Evolutionary conservation across 2,113 vertebrate genomes (phyloP).

Genomic region (Orcinus orca): DNA sequence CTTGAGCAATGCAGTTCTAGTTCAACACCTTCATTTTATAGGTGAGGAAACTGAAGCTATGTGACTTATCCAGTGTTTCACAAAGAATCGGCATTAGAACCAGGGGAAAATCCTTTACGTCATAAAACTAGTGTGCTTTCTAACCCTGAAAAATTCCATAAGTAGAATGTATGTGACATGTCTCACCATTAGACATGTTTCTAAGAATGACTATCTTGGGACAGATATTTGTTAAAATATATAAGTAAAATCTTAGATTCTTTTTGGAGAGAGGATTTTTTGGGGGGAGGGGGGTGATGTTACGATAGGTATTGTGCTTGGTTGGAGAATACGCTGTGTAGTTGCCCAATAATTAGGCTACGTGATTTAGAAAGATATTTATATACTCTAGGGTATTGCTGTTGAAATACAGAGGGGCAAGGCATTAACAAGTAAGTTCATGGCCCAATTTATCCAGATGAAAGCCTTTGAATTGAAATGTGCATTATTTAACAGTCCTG

Average conservation of each 20-base stretch:
- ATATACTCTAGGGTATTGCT: conserved; percentile 13
- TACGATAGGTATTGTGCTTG: background rate
- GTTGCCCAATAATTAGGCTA: background rate
- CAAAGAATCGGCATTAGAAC: background rate
- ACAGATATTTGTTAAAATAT: background rate
- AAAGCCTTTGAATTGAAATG: conserved; percentile 74
- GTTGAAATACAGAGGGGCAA: conserved; percentile 3
- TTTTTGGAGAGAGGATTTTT: background rate
- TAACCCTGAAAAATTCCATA: background rate
- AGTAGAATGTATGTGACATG: background rate
- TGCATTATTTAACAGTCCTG: conserved; percentile 80
- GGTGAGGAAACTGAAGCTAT: background rate
- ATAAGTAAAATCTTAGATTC: background rate
- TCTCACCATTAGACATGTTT: background rate
- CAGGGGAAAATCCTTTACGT: background rate
- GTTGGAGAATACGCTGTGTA: background rate
- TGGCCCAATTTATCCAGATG: conserved; percentile 60
- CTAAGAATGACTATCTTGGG: background rate
- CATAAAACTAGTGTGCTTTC: background rate
- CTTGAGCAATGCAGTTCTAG: background rate
- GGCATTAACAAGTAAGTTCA: conserved; percentile 7
- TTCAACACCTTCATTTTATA: background rate
- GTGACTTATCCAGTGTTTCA: background rate
- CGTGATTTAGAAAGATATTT: conserved; percentile 9
- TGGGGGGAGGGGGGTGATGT: background rate